Base-by-base conservation (phyloP, 2,797 vertebrate species). In the Sebastolobus alascanus region DNA sequence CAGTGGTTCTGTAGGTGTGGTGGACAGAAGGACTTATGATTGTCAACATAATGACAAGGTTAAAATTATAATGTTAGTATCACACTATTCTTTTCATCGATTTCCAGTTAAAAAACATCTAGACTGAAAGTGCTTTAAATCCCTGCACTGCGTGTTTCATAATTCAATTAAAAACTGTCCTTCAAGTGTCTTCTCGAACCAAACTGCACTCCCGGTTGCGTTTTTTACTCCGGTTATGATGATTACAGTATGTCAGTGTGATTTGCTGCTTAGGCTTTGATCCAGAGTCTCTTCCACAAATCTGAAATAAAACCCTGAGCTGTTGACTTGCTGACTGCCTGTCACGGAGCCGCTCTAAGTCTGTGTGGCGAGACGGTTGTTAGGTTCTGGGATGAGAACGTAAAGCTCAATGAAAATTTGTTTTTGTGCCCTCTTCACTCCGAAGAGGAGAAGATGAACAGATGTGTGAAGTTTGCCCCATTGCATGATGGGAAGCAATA, bases 261-360 rank as follows among this genome's bases (percentile, higher is more conserved):
- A 82, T 78, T 77, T 73, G 73, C 59, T 27, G 74, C 46, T 4
- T 20, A 69, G 38, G 46, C 46, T 83, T 74, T 63, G 59, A 61
- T 63, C n/a, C 27, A 61, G 55, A 56, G 31, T 50, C 52, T 58
- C 18, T 2, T 58, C 59, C 25, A 25, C 60, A 50, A 58, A 82
- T 74, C 18, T 83, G 18, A 60, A 81, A 78, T 27, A 69, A 76
- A 77, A 69, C 18, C 59, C n/a, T 16, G 20, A 18, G 22, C 12
- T 38, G 38, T 69, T 66, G 52, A 40, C 33, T 61, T 16, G 46
- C 55, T 68, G 68, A 56, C 54, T 68, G 8, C 20, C 54, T 31
- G 22, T 25, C 52, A n/a, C 18, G 13, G 25, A 27, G 56, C 56
- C 33, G 50, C 52, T 46, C n/a, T 29, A 14, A 25, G 65, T 50